These are phyloP conservation scores for Hippocampus guttulatus DNA, from an alignment of 2,113 vertebrate species.

Conservation along the genomic window DNA sequence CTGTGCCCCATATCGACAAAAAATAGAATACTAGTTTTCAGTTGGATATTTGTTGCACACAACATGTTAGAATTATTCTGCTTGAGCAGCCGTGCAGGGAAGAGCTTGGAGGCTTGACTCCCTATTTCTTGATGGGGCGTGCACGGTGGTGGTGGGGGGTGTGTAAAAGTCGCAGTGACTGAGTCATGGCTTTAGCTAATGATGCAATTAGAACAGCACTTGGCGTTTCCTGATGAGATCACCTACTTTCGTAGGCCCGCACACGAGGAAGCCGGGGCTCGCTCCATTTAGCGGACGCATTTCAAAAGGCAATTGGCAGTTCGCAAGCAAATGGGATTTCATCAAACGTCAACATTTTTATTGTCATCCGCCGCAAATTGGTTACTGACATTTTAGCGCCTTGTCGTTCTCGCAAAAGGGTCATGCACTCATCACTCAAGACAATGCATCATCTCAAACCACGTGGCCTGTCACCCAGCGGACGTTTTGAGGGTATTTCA, in stretches of 20 bases:
- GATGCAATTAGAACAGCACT: conserved; percentile 69
- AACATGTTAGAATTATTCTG: conserved; percentile 70
- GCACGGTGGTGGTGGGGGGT: conserved; percentile 25
- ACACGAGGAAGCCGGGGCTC: conserved; percentile 25
- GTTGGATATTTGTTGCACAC: conserved; percentile 65
- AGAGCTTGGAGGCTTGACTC: conserved; percentile 63
- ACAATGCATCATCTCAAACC: not conserved
- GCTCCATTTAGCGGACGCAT: conserved; percentile 20
- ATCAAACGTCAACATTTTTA: conserved; percentile 7
- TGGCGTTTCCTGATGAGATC: conserved; percentile 65
- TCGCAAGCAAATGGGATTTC: conserved; percentile 16
- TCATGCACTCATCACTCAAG: not conserved
- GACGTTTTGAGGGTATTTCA: not conserved
- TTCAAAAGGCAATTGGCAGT: conserved; percentile 25
- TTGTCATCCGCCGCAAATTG: conserved; percentile 11
- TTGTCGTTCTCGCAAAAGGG: not conserved
- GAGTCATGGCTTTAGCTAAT: conserved; percentile 73
- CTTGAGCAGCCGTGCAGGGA: conserved; percentile 68
- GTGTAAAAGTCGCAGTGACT: conserved; percentile 55
- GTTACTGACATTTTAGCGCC: conserved; percentile 1
- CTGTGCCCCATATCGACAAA: conserved; percentile 17
- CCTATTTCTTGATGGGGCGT: conserved; percentile 61
- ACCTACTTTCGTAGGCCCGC: conserved; percentile 23
- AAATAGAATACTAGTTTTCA: conserved; percentile 26
- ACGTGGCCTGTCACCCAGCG: not conserved